A percentile compares a stretch with the other conserved stretches of the same genome.
Conservation (phyloP, 1,140 invertebrate species). For the Stegodyphus dumicola region DNA sequence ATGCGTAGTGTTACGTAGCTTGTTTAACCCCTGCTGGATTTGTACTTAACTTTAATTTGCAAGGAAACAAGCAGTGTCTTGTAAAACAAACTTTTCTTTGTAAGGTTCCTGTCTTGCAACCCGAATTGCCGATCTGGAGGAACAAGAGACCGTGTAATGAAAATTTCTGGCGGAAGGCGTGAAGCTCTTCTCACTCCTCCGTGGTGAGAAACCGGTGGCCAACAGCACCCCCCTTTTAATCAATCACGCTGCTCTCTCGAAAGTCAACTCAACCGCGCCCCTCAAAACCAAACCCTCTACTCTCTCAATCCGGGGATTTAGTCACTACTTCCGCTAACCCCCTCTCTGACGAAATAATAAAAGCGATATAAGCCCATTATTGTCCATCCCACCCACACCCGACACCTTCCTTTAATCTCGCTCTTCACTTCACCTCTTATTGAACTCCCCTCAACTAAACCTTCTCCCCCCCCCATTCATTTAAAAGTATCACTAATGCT, state of each 20-base stretch:
- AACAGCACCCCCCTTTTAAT: slow-evolving; percentile 18
- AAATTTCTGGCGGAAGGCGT: too few relatives aligned
- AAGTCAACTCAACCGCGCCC: slow-evolving; percentile 47
- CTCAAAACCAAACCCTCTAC: background rate
- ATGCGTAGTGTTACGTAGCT: too few relatives aligned
- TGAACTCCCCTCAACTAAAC: background rate
- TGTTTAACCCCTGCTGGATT: too few relatives aligned
- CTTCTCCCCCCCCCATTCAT: slow-evolving; percentile 21
- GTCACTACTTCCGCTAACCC: slow-evolving; percentile 50
- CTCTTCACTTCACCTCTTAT: slow-evolving; percentile 44
- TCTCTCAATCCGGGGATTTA: slow-evolving; percentile 58
- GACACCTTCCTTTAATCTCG: slow-evolving; percentile 37
- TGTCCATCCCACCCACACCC: slow-evolving; percentile 9
- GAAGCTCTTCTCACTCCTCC: background rate
- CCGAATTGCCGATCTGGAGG: too few relatives aligned
- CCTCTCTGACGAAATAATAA: slow-evolving; percentile 59
- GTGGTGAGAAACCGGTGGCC: too few relatives aligned
- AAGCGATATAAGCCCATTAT: slow-evolving; percentile 61
- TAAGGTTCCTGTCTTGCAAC: too few relatives aligned
- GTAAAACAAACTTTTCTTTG: too few relatives aligned
- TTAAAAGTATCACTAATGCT: slow-evolving; percentile 58
- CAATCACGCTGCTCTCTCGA: slow-evolving; percentile 47
- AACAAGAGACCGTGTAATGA: too few relatives aligned
- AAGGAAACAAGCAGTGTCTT: too few relatives aligned
- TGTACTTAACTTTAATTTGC: too few relatives aligned